Conservation (phyloP, 2,888 invertebrate species). For the Hetaerina titia region DNA sequence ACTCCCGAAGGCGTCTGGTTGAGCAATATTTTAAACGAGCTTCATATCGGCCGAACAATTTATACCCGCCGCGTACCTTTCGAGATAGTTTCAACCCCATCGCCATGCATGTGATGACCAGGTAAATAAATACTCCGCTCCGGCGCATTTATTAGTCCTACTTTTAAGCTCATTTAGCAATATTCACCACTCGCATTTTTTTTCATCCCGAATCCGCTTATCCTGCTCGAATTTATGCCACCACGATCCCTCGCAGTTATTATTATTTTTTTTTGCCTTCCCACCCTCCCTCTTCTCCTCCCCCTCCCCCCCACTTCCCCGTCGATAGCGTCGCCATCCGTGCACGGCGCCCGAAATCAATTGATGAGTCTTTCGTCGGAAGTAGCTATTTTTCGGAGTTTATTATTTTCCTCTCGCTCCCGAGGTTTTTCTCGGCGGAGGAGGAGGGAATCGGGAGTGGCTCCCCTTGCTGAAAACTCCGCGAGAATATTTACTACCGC, state of each 20-base stretch:
- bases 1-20: too few species aligned
- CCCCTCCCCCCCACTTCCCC: not conserved
- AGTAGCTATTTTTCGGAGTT: not conserved
- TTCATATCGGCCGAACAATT: too few species aligned
- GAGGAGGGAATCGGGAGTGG: not conserved
- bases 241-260: too few species aligned
- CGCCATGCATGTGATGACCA: too few species aligned
- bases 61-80: too few species aligned
- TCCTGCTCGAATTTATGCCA: not conserved
- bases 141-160: not conserved
- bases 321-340: not conserved
- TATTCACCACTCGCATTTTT: not conserved
- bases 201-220: not conserved
- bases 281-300: not conserved
- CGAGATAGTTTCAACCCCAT: too few species aligned
- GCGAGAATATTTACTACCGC: constrained; percentile 15
- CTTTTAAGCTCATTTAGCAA: not conserved
- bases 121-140: too few species aligned
- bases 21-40: too few species aligned
- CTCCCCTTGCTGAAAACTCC: not conserved
- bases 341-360: not conserved
- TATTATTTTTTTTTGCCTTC: not conserved
- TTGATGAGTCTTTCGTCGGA: not conserved
- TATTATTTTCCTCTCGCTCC: not conserved
- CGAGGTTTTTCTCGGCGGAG: not conserved